Evolutionary conservation across 2,113 vertebrate species (phyloP).

Genomic region (Laticauda colubrina): DNA sequence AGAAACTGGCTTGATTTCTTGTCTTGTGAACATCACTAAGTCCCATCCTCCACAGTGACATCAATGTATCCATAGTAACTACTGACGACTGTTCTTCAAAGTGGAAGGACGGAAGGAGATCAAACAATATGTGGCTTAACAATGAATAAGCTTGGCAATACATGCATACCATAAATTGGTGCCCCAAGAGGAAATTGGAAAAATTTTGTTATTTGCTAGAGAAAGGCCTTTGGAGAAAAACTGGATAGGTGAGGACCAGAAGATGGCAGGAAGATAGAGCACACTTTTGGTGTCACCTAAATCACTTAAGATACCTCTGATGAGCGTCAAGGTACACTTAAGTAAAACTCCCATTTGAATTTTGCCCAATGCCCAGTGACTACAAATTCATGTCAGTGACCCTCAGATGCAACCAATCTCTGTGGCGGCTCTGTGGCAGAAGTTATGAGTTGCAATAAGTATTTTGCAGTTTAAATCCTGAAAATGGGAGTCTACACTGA

Average conservation of each 20-base stretch:
- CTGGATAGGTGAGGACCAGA: background rate
- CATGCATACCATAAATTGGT: background rate
- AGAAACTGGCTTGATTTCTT: background rate
- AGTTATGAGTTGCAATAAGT: background rate
- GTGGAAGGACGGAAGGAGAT: constrained; percentile 33
- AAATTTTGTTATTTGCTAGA: background rate
- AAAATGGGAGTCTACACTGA: background rate
- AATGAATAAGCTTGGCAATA: constrained; percentile 4
- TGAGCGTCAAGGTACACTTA: background rate
- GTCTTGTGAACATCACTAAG: constrained; percentile 5
- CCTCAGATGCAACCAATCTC: background rate
- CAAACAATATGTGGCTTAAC: constrained; percentile 26
- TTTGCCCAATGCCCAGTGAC: background rate
- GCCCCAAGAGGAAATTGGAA: constrained; percentile 6
- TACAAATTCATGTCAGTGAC: background rate
- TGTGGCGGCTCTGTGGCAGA: background rate
- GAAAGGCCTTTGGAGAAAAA: background rate
- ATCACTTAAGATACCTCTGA: background rate
- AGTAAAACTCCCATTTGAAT: background rate
- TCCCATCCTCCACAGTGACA: constrained; percentile 5
- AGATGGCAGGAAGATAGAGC: background rate
- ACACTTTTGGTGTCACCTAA: background rate
- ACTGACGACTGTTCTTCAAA: constrained; percentile 18
- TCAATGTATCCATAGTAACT: constrained; percentile 22
- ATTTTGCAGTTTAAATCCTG: background rate